Evolutionary conservation across 2,113 vertebrate genomes (phyloP).

Genomic region (Chlamydotis undulata): DNA sequence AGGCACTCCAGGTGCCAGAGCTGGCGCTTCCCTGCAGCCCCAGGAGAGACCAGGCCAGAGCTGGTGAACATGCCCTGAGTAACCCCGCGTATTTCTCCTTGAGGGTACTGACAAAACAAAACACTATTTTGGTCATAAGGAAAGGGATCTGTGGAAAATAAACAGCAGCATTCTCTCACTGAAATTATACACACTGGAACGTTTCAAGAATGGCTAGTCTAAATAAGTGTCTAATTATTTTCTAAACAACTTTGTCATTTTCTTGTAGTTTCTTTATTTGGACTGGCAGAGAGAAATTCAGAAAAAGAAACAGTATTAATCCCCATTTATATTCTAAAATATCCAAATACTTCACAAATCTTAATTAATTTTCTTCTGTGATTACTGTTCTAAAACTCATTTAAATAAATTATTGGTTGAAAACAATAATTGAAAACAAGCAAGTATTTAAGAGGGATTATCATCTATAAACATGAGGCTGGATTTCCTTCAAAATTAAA

Average conservation of each 20-base stretch:
- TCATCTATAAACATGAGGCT: background rate
- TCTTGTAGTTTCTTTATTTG: background rate
- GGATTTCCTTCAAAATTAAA: background rate
- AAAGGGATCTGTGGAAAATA: background rate
- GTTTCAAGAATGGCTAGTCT: background rate
- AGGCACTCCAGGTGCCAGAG: background rate
- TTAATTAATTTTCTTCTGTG: background rate
- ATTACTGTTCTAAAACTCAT: background rate
- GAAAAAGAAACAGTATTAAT: background rate
- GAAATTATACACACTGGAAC: background rate
- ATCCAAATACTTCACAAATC: background rate
- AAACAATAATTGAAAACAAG: background rate
- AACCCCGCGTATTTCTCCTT: background rate
- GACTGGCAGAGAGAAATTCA: background rate
- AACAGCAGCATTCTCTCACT: background rate
- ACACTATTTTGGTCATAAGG: background rate
- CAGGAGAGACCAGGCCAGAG: background rate
- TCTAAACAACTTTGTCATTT: background rate
- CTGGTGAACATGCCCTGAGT: background rate
- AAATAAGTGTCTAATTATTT: background rate
- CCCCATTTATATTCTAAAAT: background rate
- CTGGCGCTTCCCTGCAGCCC: background rate
- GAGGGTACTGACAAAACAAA: background rate
- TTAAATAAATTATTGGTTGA: background rate
- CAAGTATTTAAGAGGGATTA: background rate